These are phyloP conservation scores for Drosophila leontia DNA, from an alignment of 1,140 invertebrate genomes.

Conservation along the genomic window DNA sequence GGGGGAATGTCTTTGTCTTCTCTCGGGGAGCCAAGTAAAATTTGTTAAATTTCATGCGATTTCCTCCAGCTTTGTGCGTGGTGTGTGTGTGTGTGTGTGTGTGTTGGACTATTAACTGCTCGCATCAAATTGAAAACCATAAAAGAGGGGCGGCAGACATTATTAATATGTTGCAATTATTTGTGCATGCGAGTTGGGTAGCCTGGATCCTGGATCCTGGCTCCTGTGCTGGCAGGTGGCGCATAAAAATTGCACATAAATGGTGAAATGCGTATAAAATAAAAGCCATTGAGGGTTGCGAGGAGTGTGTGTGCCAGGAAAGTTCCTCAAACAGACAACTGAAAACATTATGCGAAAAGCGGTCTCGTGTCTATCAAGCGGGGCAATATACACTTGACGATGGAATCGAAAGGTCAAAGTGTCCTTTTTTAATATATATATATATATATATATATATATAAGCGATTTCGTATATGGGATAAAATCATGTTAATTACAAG, in stretches of 20 bases:
- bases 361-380: slow-evolving; percentile 17
- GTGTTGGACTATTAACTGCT: slow-evolving; percentile 63
- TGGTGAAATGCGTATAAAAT: slow-evolving; percentile 24
- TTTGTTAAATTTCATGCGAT: slow-evolving; percentile 69
- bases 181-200: slow-evolving; percentile 42
- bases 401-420: slow-evolving; percentile 20
- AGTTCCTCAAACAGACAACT: slow-evolving; percentile 18
- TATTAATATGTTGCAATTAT: slow-evolving; percentile 74
- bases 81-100: slow-evolving; percentile 17
- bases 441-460: slow-evolving; percentile 3
- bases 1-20: slow-evolving; percentile 44
- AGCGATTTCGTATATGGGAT: neutral
- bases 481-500: neutral
- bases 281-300: neutral
- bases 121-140: slow-evolving; percentile 62
- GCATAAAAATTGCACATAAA: slow-evolving; percentile 51
- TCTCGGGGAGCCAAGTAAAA: slow-evolving; percentile 33
- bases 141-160: slow-evolving; percentile 44
- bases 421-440: neutral
- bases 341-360: slow-evolving; percentile 9
- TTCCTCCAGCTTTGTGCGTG: slow-evolving; percentile 34
- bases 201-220: neutral
- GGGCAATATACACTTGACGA: slow-evolving; percentile 1
- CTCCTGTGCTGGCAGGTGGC: slow-evolving; percentile 25
- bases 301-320: neutral